Base-by-base conservation (phyloP, 2,888 invertebrate genomes). In the Zonitis immaculata region DNA sequence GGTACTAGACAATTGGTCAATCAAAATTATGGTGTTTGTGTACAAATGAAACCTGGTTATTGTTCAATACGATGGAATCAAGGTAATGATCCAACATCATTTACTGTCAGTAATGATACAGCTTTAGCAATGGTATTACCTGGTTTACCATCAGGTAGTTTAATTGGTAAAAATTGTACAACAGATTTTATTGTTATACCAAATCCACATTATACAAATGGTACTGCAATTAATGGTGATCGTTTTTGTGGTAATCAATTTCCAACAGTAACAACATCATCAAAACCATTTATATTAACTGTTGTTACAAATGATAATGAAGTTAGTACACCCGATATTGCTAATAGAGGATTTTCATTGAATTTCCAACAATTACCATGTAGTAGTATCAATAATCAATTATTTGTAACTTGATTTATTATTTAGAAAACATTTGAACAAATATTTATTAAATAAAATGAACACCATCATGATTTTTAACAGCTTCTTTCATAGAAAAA, bases 171-270 rank as follows among this genome's bases (percentile, higher is more conserved):
- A 3, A 76, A 74, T 1, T 91, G 91, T 65, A 80, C 78, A 35
- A 84, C 84, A 0, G 90, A 90, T 76, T 91, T 83, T 67, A 82
- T 91, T 14, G 81, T 89, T 8, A 85, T 91, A 62, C 87, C 90
- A 6, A 84, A 86, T 75, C 86, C 89, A 0, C 71, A 57, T 42
- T 61, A 56, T 48, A 30, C 56, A 0, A 60, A 64, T 46, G 78
- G 78, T 4, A 79, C 79, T 42, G 69, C 70, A 27, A 60, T 68
- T 18, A 74, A 77, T 46, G 79, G 80, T 1, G 91, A 91, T 67
- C 79, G 91, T 45, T 89, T 89, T 74, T 91, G 91, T 67, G 90
- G 90, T 1, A 77, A 87, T 52, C 84, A 84, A 6, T 82, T 90
- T 61, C 78, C 82, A 1, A 70, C 84, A 5, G 84, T 86, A 45